Evolutionary conservation across 1,140 invertebrate genomes (phyloP), one percentile per base, ranked within the genome.

Genomic region (Elysia chlorotica): DNA sequence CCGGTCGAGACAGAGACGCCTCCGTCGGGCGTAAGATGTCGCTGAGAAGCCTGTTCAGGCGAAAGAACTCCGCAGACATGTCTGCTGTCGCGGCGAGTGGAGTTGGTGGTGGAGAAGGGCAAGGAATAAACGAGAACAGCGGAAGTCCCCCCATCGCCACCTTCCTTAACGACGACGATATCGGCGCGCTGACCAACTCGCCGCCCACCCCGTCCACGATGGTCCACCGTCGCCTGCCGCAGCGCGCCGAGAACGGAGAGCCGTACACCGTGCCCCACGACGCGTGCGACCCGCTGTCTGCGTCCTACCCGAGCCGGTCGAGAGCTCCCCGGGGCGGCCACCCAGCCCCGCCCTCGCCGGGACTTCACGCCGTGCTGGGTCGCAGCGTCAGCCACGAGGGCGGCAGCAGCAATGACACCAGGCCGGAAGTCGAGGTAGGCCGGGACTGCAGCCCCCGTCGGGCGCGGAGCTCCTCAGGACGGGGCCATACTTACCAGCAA

Each of bases 91-190:
- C 65, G 54, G 17, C 63, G 53, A 25, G 17, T 35, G 33, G 61
- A 28, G 19, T 33, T 35, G 37, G 14, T 19, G n/a, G n/a, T n/a
- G n/a, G n/a, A n/a, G n/a, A n/a, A n/a, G n/a, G n/a, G n/a, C n/a
- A n/a, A n/a, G n/a, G n/a, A 48, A 71, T 14, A 53, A 62, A 48
- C 14, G 75, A 77, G 36, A 76, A 80, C 33, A 74, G 74, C 14
- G 57, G 61, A 23, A 79, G 74, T 65, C 82, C 79, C 14, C 82
- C 81, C 14, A 74, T 82, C 33, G 81, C 79, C 31, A 74, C 75
- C n/a, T 84, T 82, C 74, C 74, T 81, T n/a, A 75, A 74, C 67
- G 77, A 79, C 41, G 75, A 80, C 57, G 82, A 84, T 56, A 84
- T 82, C 53, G 80, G 77, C 25, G 74, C 78, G 57, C 70, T 82